These are phyloP conservation scores for Loripinus fragilis DNA, from an alignment of 2,888 invertebrate genomes.

Conservation along the genomic window DNA sequence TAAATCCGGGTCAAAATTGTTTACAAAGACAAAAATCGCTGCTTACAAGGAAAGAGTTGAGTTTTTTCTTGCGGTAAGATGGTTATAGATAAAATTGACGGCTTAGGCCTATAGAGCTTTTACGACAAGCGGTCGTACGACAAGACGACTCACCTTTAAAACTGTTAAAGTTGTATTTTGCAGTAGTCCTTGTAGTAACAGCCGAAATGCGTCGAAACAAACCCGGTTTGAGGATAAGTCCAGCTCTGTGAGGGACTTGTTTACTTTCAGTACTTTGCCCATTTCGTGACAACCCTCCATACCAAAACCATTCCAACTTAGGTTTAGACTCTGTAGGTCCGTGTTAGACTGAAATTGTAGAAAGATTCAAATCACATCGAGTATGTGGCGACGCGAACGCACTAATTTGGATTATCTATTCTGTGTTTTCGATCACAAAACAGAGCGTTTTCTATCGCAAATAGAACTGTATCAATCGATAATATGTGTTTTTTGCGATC, in stretches of 20 bases:
- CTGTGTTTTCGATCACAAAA: too few species aligned
- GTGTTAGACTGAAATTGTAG: conserved; percentile 61
- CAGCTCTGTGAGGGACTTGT: conserved; percentile 65
- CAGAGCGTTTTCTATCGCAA: too few species aligned
- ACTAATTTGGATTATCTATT: too few species aligned
- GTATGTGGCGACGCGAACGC: not conserved
- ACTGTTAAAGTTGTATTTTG: conserved; percentile 61
- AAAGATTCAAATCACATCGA: not conserved
- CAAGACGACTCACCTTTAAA: conserved; percentile 59
- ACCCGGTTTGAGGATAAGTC: conserved; percentile 73
- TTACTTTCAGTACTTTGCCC: conserved; percentile 64
- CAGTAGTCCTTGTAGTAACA: conserved; percentile 65
- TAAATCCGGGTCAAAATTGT: too few species aligned
- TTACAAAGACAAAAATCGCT: too few species aligned
- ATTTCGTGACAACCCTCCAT: conserved; percentile 72
- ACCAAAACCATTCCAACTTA: conserved; percentile 75
- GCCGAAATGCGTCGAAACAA: conserved; percentile 67
- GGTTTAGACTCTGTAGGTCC: conserved; percentile 59
- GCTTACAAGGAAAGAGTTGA: too few species aligned
- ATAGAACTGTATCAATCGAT: too few species aligned
- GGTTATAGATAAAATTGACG: too few species aligned
- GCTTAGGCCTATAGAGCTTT: too few species aligned
- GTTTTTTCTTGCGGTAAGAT: too few species aligned
- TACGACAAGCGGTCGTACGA: too few species aligned
- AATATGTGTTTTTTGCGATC: too few species aligned